Percentiles rank a stretch among this genome's conserved stretches.
These are phyloP conservation scores for Pyrrhia umbra DNA, from an alignment of 2,888 invertebrate genomes.

Conservation along the genomic window DNA sequence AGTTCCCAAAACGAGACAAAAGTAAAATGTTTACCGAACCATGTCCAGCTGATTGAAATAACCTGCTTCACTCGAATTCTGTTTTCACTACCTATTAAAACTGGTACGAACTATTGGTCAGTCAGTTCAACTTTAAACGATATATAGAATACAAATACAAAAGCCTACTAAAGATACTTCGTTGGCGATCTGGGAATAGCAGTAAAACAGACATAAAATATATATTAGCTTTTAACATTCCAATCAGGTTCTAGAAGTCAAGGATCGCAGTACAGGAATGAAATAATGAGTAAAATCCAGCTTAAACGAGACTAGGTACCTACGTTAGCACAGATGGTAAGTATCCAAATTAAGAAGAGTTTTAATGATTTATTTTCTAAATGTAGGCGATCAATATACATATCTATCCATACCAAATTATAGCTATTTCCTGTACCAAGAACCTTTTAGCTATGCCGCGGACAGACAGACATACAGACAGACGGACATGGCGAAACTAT, in stretches of 20 bases:
- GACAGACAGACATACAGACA: too few species aligned
- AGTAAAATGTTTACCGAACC: slow-evolving; percentile 44
- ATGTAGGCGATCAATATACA: too few species aligned
- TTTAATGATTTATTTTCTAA: too few species aligned
- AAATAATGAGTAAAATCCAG: background rate
- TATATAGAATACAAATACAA: slow-evolving; percentile 15
- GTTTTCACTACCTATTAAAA: slow-evolving; percentile 51
- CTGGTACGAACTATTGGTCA: slow-evolving; percentile 16
- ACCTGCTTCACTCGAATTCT: slow-evolving; percentile 34
- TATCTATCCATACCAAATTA: too few species aligned
- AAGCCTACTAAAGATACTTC: slow-evolving; percentile 5
- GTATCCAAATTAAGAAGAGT: background rate
- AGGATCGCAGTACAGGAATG: background rate
- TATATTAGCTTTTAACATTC: slow-evolving; percentile 40
- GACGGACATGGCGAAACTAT: too few species aligned
- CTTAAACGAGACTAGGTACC: background rate
- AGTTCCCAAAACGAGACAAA: slow-evolving; percentile 39
- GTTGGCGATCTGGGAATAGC: slow-evolving; percentile 27
- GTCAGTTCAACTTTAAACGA: slow-evolving; percentile 12
- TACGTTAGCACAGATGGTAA: background rate
- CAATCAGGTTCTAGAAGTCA: slow-evolving; percentile 18
- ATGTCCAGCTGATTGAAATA: slow-evolving; percentile 54
- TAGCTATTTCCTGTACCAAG: too few species aligned
- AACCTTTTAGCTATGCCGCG: too few species aligned
- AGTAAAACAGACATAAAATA: slow-evolving; percentile 47